These are phyloP conservation scores for Drosophila prosaltans DNA, from an alignment of 1,140 invertebrate species.

Conservation along the genomic window DNA sequence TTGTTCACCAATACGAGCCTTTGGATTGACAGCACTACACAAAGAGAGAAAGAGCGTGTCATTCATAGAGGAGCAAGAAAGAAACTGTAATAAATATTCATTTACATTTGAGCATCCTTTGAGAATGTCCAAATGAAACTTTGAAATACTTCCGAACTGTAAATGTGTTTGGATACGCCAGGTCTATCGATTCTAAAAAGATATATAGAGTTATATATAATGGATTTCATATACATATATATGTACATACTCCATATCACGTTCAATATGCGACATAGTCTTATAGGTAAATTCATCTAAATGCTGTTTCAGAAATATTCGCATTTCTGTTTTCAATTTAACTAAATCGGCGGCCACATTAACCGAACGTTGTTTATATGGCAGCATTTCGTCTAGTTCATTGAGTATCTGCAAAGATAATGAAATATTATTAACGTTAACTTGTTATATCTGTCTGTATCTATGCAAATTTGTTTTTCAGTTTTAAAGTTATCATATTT, in stretches of 20 bases:
- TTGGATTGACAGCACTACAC: slow-evolving; percentile 68
- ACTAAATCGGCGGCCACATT: slow-evolving; percentile 61
- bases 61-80: not conserved
- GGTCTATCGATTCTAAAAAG: slow-evolving; percentile 69
- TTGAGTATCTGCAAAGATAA: slow-evolving; percentile 61
- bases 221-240: too few species aligned
- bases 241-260: slow-evolving; percentile 77
- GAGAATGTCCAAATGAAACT: slow-evolving; percentile 82
- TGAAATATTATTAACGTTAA: not conserved
- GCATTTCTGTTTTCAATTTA: slow-evolving; percentile 73
- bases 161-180: slow-evolving; percentile 75
- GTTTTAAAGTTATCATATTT: too few species aligned
- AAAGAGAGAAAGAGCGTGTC: not conserved
- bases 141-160: slow-evolving; percentile 76
- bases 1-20: slow-evolving; percentile 72
- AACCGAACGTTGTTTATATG: slow-evolving; percentile 45
- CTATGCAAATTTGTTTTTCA: too few species aligned
- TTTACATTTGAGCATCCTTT: slow-evolving; percentile 79
- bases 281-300: slow-evolving; percentile 82
- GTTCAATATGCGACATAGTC: slow-evolving; percentile 80
- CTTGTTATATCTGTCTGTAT: too few species aligned
- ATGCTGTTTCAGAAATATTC: slow-evolving; percentile 69
- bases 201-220: not conserved
- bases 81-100: not conserved
- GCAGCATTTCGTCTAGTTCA: slow-evolving; percentile 71